Evolutionary conservation across 2,113 vertebrate species (phyloP).

Genomic region (Cinclus cinclus): DNA sequence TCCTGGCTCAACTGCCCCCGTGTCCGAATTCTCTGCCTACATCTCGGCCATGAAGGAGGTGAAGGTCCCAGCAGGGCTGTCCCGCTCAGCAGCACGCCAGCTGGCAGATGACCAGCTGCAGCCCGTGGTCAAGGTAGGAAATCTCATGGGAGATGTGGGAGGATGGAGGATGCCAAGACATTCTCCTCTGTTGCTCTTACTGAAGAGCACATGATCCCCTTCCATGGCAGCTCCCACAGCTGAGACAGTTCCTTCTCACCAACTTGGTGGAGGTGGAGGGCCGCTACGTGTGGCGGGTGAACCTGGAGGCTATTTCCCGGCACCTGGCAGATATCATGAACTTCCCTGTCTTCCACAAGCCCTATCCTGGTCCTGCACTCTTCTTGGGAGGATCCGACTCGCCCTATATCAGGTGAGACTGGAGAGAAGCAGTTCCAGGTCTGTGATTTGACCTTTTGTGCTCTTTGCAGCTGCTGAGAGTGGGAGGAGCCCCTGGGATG

Average conservation of each 20-base stretch:
- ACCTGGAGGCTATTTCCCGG: conserved; percentile 85
- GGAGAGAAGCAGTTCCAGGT: background rate
- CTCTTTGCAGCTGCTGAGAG: background rate
- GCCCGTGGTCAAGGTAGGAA: conserved; percentile 76
- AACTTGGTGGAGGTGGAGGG: conserved; percentile 88
- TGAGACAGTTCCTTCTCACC: conserved; percentile 90
- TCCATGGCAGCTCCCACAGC: conserved; percentile 73
- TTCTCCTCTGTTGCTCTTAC: background rate
- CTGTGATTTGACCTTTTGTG: background rate
- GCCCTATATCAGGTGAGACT: conserved; percentile 84
- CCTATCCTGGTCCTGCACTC: conserved; percentile 84
- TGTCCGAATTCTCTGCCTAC: conserved; percentile 78
- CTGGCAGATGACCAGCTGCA: conserved; percentile 87
- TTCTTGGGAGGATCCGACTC: conserved; percentile 92
- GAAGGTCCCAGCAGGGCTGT: conserved; percentile 76
- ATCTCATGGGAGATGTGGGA: background rate
- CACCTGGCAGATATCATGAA: conserved; percentile 81
- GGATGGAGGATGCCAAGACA: background rate
- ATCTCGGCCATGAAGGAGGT: conserved; percentile 85
- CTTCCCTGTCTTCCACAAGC: conserved; percentile 79
- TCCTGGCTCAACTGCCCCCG: conserved; percentile 58
- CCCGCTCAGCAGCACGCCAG: conserved; percentile 84
- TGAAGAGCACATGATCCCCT: fast-evolving
- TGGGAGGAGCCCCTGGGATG: background rate
- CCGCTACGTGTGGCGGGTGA: conserved; percentile 85